Base-by-base conservation (phyloP, 2,888 invertebrate species). In the Platycheirus rosarum region DNA sequence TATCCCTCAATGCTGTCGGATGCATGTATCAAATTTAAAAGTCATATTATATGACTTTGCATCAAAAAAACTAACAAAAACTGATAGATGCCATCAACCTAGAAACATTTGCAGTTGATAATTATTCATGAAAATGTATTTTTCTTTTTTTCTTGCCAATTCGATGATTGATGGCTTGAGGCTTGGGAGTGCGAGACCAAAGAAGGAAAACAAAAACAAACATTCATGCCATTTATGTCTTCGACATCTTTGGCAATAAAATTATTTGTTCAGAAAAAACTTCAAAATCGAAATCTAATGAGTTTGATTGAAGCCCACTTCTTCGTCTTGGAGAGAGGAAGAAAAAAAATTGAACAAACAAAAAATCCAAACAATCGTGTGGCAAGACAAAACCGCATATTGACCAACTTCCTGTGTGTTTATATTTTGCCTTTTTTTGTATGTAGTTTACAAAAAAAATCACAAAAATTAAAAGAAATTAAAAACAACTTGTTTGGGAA, bases 401-500 rank as follows among this genome's bases (percentile, higher is more conserved):
- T 82, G 82, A 82, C 82, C 82, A 82, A 82, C 63, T 82, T 82
- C 82, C 82, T 82, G 82, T 68, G 68, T 55, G 9, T 63, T n/a
- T 66, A n/a, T 60, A 32, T 23, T 29, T 40, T 63, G 40, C n/a
- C 16, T n/a, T n/a, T n/a, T n/a, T n/a, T n/a, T n/a, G n/a, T n/a
- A n/a, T n/a, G n/a, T n/a, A n/a, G n/a, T n/a, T n/a, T n/a, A n/a
- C n/a, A n/a, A n/a, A n/a, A 62, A n/a, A 29, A 32, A 35, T 20
- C 8, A 26, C 29, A 26, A 40, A 13, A 14, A 2, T n/a, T 5
- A 42, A 53, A 20, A 11, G 16, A 60, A 65, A 55, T 37, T 14
- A 40, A 42, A n/a, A 57, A 8, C 51, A 75, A 80, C 73, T 66
- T 75, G 75, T 60, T 66, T n/a, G n/a, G 29, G 16, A 29, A 44